A percentile compares a stretch with the other conserved stretches of the same genome.
Conservation (phyloP, 2,797 vertebrate species). For the Eremophila alpestris region DNA sequence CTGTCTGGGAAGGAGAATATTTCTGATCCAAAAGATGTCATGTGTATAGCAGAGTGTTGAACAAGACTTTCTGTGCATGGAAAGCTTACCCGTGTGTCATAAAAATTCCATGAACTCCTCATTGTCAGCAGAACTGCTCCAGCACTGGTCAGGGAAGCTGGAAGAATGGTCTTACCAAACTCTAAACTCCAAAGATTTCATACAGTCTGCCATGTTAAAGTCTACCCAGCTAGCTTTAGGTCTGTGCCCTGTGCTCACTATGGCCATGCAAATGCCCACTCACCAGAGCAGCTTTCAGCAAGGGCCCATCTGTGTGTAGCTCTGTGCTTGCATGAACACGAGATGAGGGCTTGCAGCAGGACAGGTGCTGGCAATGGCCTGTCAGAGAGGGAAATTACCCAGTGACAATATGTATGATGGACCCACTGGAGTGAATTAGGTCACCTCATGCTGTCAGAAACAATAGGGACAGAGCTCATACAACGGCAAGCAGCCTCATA, state of each 20-base stretch:
- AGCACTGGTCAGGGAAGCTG: not conserved
- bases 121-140: not conserved
- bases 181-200: not conserved
- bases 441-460: not conserved
- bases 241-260: not conserved
- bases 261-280: not conserved
- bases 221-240: not conserved
- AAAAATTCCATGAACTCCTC: not conserved
- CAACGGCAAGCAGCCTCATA: not conserved
- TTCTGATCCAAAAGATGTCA: not conserved
- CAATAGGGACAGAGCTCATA: not conserved
- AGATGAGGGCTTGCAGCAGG: not conserved
- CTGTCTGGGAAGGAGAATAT: not conserved
- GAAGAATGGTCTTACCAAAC: not conserved
- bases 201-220: not conserved
- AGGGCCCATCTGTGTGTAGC: not conserved
- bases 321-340: not conserved
- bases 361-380: not conserved
- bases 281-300: not conserved
- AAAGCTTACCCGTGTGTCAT: not conserved
- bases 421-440: slow-evolving; percentile 9
- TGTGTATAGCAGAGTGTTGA: not conserved
- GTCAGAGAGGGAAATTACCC: not conserved
- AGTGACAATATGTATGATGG: not conserved
- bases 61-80: not conserved